phyloP scores from a whole-genome alignment of 2,888 invertebrate genomes.

The Siphlonurus alternatus region DNA sequence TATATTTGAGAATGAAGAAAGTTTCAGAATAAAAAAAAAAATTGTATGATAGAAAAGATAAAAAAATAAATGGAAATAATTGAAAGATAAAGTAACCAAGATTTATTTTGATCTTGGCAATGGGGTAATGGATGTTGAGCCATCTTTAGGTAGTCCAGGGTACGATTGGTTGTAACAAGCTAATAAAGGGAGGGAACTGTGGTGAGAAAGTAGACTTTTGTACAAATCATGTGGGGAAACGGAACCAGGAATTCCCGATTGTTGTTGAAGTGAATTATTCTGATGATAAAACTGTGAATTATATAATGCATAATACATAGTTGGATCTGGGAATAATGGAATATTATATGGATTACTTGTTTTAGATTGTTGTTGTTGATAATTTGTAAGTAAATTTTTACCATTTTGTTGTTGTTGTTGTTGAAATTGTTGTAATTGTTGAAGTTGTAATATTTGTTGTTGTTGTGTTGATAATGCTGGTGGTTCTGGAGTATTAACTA shows the following conservation, averaged over 20 bases:
- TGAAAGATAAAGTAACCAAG: too few relatives aligned
- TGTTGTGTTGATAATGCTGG: not conserved
- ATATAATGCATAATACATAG: too few relatives aligned
- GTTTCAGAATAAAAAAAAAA: too few relatives aligned
- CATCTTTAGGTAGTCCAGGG: slow-evolving; percentile 21
- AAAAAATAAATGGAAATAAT: too few relatives aligned
- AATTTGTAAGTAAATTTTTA: too few relatives aligned
- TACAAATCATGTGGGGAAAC: not conserved
- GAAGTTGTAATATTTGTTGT: too few relatives aligned
- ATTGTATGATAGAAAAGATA: too few relatives aligned
- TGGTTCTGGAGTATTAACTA: not conserved
- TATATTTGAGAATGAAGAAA: too few relatives aligned
- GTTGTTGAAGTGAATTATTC: not conserved
- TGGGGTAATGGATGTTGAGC: slow-evolving; percentile 26
- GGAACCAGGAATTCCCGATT: not conserved
- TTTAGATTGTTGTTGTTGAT: not conserved
- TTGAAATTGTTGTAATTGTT: too few relatives aligned
- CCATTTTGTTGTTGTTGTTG: too few relatives aligned
- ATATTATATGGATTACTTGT: too few relatives aligned
- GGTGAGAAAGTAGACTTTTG: not conserved
- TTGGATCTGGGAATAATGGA: too few relatives aligned
- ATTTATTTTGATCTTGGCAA: not conserved
- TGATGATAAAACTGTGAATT: not conserved
- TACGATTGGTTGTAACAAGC: slow-evolving; percentile 11
- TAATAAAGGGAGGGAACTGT: not conserved